Evolutionary conservation across 1,140 invertebrate genomes (phyloP).

Genomic region (Aphelenchoides avenae): DNA sequence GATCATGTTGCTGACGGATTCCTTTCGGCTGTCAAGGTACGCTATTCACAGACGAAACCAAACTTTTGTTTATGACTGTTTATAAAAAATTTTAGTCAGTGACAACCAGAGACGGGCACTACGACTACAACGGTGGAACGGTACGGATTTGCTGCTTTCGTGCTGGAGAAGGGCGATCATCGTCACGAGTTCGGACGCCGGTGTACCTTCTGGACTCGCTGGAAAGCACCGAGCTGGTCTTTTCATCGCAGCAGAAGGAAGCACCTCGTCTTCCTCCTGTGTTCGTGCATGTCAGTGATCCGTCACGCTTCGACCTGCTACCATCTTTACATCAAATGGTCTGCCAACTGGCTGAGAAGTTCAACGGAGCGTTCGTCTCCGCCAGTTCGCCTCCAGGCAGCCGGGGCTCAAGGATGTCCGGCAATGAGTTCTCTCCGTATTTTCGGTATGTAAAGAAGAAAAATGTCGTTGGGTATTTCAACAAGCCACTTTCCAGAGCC

Average conservation of each 20-base stretch:
- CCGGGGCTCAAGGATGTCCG: background rate
- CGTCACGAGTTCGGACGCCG: slow-evolving; percentile 26
- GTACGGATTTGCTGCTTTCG: slow-evolving; percentile 21
- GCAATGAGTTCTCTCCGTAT: background rate
- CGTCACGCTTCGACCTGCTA: background rate
- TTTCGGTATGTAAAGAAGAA: slow-evolving; percentile 5
- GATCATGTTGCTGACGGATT: slow-evolving; percentile 25
- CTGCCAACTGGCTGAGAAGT: slow-evolving; percentile 18
- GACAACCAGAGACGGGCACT: slow-evolving; percentile 14
- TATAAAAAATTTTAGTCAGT: slow-evolving; percentile 7
- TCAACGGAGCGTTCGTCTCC: slow-evolving; percentile 21
- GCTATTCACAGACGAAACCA: background rate
- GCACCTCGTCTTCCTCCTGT: slow-evolving; percentile 17
- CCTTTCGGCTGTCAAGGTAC: slow-evolving; percentile 26
- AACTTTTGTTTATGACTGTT: background rate
- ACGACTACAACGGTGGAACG: slow-evolving; percentile 23
- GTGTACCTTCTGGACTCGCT: slow-evolving; percentile 25
- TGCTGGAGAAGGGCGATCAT: background rate
- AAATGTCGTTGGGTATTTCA: background rate
- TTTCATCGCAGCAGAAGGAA: slow-evolving; percentile 3
- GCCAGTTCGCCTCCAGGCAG: background rate
- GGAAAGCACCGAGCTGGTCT: slow-evolving; percentile 6
- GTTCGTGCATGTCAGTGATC: slow-evolving; percentile 17
- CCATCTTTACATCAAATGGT: slow-evolving; percentile 17
- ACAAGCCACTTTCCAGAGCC: slow-evolving; percentile 19